phyloP scores from a whole-genome alignment of 2,888 invertebrate genomes.

The Andrena chrysosceles region DNA sequence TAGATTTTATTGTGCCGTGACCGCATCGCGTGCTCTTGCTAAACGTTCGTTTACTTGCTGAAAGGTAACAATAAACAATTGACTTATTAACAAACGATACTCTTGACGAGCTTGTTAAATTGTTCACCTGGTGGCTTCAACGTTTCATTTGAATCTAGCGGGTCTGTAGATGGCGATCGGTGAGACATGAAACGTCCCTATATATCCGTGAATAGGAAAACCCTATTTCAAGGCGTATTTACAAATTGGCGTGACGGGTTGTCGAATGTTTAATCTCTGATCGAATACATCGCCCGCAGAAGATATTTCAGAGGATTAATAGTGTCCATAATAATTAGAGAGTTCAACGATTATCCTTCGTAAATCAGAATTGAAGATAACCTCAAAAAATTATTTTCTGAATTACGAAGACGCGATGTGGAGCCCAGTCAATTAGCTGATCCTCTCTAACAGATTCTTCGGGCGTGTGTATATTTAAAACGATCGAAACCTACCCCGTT shows the following conservation, averaged over 20 bases:
- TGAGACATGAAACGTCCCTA: background rate
- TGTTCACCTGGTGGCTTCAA: constrained; percentile 13
- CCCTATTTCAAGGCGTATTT: background rate
- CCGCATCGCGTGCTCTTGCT: constrained; percentile 74
- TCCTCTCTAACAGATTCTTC: constrained; percentile 34
- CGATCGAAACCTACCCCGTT: background rate
- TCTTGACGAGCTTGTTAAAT: constrained; percentile 10
- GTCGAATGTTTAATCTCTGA: background rate
- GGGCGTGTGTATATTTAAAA: background rate
- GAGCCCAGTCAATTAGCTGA: constrained; percentile 64
- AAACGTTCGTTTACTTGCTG: constrained; percentile 45
- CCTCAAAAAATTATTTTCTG: background rate
- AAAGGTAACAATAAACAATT: constrained; percentile 41
- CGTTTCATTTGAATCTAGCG: background rate
- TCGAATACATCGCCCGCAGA: constrained; percentile 7
- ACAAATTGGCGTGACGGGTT: background rate
- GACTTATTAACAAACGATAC: constrained; percentile 32
- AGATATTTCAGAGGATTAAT: constrained; percentile 38
- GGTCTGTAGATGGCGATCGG: background rate
- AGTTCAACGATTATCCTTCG: constrained; percentile 1
- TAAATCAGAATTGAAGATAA: constrained; percentile 22
- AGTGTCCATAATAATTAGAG: constrained; percentile 32
- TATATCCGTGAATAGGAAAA: too few relatives aligned
- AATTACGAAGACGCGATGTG: constrained; percentile 1
- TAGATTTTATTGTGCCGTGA: constrained; percentile 83